Conservation (phyloP, 2,888 invertebrate genomes). For the Andrena fulva region DNA sequence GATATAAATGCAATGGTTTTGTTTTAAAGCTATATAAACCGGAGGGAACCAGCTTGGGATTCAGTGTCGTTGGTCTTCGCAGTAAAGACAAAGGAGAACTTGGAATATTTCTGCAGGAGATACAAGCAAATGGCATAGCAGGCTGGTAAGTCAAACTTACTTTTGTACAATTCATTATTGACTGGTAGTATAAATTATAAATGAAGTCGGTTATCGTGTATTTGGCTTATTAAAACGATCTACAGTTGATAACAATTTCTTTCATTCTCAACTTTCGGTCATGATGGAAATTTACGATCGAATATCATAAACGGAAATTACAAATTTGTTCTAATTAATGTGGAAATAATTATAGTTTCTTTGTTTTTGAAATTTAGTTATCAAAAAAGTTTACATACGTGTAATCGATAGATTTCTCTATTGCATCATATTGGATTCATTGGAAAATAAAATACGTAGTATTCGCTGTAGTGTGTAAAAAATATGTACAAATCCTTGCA, state of each 20-base stretch:
- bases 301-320: too few relatives aligned
- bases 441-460: too few relatives aligned
- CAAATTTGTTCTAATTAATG: too few relatives aligned
- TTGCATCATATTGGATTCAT: too few relatives aligned
- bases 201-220: neutral
- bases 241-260: neutral
- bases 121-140: conserved; percentile 88
- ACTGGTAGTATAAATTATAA: neutral
- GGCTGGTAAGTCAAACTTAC: conserved; percentile 86
- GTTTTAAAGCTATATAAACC: conserved; percentile 87
- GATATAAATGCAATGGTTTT: neutral
- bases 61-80: conserved; percentile 89
- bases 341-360: too few relatives aligned
- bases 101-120: conserved; percentile 89
- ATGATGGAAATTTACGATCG: too few relatives aligned
- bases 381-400: too few relatives aligned
- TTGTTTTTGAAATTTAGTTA: too few relatives aligned
- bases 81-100: conserved; percentile 88
- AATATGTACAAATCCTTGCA: too few relatives aligned
- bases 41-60: conserved; percentile 89
- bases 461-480: too few relatives aligned
- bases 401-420: too few relatives aligned
- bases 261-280: neutral
- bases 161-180: conserved; percentile 2
- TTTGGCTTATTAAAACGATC: neutral